These are phyloP conservation scores for Meteorus sp. DNA, from an alignment of 1,140 invertebrate genomes.

Conservation along the genomic window DNA sequence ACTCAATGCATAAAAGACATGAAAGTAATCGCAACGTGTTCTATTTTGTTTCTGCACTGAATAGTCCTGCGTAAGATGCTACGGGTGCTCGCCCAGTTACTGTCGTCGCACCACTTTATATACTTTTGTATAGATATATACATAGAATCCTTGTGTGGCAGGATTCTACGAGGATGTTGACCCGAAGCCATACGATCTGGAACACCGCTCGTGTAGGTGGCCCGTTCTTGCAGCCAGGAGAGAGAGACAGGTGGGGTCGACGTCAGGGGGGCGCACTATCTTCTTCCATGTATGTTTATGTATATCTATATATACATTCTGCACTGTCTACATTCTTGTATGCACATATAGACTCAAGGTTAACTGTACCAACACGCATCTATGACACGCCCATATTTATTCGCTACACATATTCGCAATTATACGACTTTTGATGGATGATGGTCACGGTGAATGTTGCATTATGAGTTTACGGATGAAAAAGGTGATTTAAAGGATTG, in stretches of 20 bases:
- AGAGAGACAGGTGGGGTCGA: background rate
- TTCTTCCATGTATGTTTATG: no score
- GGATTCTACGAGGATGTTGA: slow-evolving; percentile 20
- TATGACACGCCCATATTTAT: background rate
- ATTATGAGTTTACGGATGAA: no score
- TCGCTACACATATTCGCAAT: background rate
- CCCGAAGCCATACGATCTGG: slow-evolving; percentile 7
- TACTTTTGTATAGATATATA: no score
- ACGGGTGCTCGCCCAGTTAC: background rate
- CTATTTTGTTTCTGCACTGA: no score
- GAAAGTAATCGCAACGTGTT: no score
- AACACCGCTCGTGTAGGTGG: slow-evolving; percentile 15
- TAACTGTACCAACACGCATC: slow-evolving; percentile 13
- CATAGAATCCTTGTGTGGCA: slow-evolving; percentile 15
- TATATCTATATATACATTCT: background rate
- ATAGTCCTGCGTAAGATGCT: background rate
- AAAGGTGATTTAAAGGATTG: no score
- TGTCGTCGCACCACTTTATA: background rate
- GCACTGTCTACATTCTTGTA: slow-evolving; percentile 4
- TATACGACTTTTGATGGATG: background rate
- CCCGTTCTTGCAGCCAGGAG: slow-evolving; percentile 6
- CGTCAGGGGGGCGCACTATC: background rate
- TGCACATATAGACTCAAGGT: slow-evolving; percentile 8
- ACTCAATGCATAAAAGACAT: no score
- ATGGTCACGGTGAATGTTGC: no score